Conservation (phyloP, 2,888 invertebrate species). For the Drosophila helvetica region DNA sequence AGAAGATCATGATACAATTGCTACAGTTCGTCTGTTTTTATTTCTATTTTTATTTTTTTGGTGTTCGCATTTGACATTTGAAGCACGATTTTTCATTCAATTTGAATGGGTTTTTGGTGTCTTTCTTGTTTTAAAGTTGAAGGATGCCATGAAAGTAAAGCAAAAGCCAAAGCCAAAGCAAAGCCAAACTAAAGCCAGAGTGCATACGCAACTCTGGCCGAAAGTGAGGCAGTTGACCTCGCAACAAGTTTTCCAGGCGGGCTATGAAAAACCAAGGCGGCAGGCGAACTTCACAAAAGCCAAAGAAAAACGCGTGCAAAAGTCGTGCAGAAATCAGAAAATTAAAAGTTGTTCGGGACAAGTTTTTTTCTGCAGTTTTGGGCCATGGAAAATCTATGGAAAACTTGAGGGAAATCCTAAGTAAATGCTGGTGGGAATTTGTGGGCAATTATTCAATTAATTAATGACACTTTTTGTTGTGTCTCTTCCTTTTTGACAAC, state of each 20-base stretch:
- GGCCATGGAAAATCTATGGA: constrained; percentile 4
- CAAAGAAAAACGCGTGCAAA: constrained; percentile 68
- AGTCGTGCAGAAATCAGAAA: constrained; percentile 55
- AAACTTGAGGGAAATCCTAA: constrained; percentile 11
- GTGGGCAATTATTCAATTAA: constrained; percentile 11
- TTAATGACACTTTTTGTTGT: constrained; percentile 8
- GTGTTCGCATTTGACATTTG: constrained; percentile 69
- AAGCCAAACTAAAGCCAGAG: constrained; percentile 20
- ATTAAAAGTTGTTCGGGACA: constrained; percentile 55
- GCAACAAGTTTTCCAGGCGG: constrained; percentile 70
- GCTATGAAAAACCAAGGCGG: constrained; percentile 29
- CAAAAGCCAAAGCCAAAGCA: constrained; percentile 20
- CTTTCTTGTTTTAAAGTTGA: constrained; percentile 64
- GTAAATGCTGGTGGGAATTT: not conserved
- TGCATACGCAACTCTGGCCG: constrained; percentile 50
- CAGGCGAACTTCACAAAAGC: constrained; percentile 56
- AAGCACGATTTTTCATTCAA: constrained; percentile 67
- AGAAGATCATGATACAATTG: constrained; percentile 61
- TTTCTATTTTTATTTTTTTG: too few relatives aligned
- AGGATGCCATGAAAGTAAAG: constrained; percentile 72
- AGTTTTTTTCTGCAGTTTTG: constrained; percentile 43
- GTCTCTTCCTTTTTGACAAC: constrained; percentile 14
- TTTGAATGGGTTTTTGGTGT: constrained; percentile 53
- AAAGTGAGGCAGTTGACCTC: constrained; percentile 77
- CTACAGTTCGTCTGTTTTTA: constrained; percentile 56